A percentile compares a stretch with the other conserved stretches of the same genome.
Conservation (phyloP, 2,797 vertebrate genomes). For the Streptopelia turtur region DNA sequence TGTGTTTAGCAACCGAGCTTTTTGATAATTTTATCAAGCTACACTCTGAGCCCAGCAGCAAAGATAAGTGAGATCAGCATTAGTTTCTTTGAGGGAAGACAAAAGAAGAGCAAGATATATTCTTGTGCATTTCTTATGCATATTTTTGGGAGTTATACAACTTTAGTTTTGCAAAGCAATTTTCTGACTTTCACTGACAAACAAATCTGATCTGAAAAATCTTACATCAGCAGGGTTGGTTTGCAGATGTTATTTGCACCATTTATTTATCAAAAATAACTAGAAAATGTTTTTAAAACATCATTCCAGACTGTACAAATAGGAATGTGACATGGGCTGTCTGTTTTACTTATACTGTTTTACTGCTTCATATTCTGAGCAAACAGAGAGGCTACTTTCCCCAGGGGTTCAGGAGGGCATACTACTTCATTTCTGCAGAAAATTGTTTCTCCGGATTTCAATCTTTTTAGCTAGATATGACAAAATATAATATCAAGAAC, state of each 20-base stretch:
- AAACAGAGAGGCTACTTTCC: slow-evolving; percentile 92
- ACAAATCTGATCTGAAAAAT: slow-evolving; percentile 70
- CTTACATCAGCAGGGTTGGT: slow-evolving; percentile 67
- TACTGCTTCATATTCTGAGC: slow-evolving; percentile 93
- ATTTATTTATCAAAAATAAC: slow-evolving; percentile 81
- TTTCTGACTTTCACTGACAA: slow-evolving; percentile 65
- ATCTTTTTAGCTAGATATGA: slow-evolving; percentile 98
- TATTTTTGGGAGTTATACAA: slow-evolving; percentile 43
- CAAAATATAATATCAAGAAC: slow-evolving; percentile 99
- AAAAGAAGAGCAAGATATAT: not conserved
- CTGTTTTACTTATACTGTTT: slow-evolving; percentile 93
- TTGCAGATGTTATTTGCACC: slow-evolving; percentile 76
- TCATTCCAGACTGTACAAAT: slow-evolving; percentile 80
- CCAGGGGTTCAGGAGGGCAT: slow-evolving; percentile 95
- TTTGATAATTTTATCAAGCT: not conserved
- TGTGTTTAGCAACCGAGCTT: not conserved
- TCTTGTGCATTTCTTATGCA: slow-evolving; percentile 2
- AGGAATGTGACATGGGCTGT: slow-evolving; percentile 95
- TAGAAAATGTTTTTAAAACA: slow-evolving; percentile 79
- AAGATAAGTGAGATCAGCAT: not conserved
- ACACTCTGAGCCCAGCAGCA: not conserved
- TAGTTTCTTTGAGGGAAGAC: not conserved
- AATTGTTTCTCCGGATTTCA: slow-evolving; percentile 99
- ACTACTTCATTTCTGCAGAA: slow-evolving; percentile 99
- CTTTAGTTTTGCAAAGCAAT: slow-evolving; percentile 64